Evolutionary conservation across 2,888 invertebrate species (phyloP), one percentile per base, ranked within the genome.

Genomic region (Metacarcinus magister): DNA sequence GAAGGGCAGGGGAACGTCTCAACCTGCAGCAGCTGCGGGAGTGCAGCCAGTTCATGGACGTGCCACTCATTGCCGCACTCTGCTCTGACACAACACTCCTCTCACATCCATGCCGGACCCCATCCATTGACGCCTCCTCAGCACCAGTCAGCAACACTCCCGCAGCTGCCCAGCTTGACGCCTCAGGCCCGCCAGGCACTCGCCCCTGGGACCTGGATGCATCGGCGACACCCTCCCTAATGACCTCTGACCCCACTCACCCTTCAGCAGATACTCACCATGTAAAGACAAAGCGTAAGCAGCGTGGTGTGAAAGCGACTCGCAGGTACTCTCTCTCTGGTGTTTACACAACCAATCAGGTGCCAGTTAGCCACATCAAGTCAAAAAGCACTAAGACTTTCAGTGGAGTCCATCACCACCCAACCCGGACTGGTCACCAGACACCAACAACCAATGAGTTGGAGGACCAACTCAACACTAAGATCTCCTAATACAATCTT

Each of bases 31-130:
- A 97, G 96, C 98, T 99, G 97, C 98, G 99, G 96, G 99, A 99
- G 98, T 99, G 99, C 98, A 99, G 99, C 98, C 98, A 98, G 97
- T 98, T 99, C 97, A 98, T 99, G 97, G 99, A 99, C 98, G 98
- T 99, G 97, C 99, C 99, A 39, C 98, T 99, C 96, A 99, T 99
- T 97, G 99, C 99, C 96, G 99, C 99, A 23, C 98, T 99, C 97
- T 99, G 99, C 98, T 99, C 99, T 97, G 99, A 99, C 98, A 98
- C 99, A 96, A 99, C 99, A 96, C 98, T 99, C 96, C 60, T 96
- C 94, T 67, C 95, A 54, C 95, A 96, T 93, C 44, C 94, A 60
- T 60, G 91, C 91, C 95, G 93, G 46, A 93, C 96, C 93, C 82
- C 96, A 44, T 93, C 96, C 94, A 89, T 93, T 92, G 93, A 93